A percentile compares a stretch with the other conserved stretches of the same genome.
phyloP scores from a whole-genome alignment of 2,888 invertebrate species.

The Spilosoma lubricipeda region DNA sequence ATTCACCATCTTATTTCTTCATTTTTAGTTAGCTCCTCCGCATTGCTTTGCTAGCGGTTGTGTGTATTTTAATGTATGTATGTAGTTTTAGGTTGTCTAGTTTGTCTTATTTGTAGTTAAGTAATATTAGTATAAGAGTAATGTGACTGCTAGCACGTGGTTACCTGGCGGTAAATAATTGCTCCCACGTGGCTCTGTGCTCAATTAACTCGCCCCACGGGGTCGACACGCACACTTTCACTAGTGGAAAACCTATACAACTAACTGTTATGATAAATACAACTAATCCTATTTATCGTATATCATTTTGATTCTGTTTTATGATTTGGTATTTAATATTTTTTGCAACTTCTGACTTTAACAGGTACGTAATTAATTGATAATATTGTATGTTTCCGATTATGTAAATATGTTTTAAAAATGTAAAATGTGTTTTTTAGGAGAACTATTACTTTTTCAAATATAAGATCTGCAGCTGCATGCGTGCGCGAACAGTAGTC shows the following conservation, averaged over 20 bases:
- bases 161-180: slow-evolving; percentile 83
- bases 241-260: slow-evolving; percentile 66
- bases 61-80: slow-evolving; percentile 54
- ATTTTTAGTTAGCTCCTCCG: slow-evolving; percentile 82
- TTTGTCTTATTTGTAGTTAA: slow-evolving; percentile 44
- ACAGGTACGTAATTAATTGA: neutral
- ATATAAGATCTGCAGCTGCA: neutral
- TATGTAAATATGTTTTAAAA: neutral
- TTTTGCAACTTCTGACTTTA: slow-evolving; percentile 7
- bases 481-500: slow-evolving; percentile 3
- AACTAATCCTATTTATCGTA: slow-evolving; percentile 47
- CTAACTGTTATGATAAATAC: slow-evolving; percentile 58
- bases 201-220: slow-evolving; percentile 77
- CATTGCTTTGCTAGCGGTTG: slow-evolving; percentile 76
- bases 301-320: slow-evolving; percentile 26
- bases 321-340: slow-evolving; percentile 5
- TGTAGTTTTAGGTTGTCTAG: slow-evolving; percentile 48
- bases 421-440: neutral
- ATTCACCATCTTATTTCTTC: slow-evolving; percentile 83
- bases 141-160: slow-evolving; percentile 70
- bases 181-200: slow-evolving; percentile 77
- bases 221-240: slow-evolving; percentile 70
- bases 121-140: slow-evolving; percentile 31
- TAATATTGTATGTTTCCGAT: too few species aligned
- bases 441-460: slow-evolving; percentile 5